Conservation (phyloP, 1,140 invertebrate species). For the Stegodyphus dumicola region DNA sequence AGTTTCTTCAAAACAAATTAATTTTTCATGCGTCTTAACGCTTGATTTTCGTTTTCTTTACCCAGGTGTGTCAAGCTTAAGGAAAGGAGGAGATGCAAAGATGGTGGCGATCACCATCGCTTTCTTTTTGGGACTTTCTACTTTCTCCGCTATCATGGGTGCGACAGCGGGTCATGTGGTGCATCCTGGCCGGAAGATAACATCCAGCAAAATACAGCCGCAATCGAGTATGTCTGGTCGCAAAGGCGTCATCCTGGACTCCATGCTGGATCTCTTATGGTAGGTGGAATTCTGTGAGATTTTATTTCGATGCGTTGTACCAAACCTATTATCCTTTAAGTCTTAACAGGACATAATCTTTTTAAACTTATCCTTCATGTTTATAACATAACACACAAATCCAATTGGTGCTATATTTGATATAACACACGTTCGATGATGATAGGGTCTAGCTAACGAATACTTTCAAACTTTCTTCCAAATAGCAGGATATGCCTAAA, state of each 20-base stretch:
- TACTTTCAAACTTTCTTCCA: too few relatives aligned
- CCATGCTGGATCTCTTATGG: slow-evolving; percentile 47
- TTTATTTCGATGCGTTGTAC: too few relatives aligned
- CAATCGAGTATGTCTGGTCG: slow-evolving; percentile 20
- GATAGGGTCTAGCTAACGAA: too few relatives aligned
- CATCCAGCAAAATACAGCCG: neutral
- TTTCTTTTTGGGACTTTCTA: slow-evolving; percentile 38
- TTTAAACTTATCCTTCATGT: too few relatives aligned
- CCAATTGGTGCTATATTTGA: too few relatives aligned
- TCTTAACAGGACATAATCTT: too few relatives aligned
- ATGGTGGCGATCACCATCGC: slow-evolving; percentile 56
- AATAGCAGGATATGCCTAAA: too few relatives aligned
- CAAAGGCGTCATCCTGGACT: slow-evolving; percentile 51
- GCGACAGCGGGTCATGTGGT: slow-evolving; percentile 38
- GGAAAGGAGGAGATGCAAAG: slow-evolving; percentile 43
- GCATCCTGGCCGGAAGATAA: slow-evolving; percentile 35
- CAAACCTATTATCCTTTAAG: too few relatives aligned
- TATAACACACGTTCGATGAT: too few relatives aligned
- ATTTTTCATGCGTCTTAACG: too few relatives aligned
- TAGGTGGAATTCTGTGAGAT: neutral
- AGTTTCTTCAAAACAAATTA: too few relatives aligned
- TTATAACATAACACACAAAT: too few relatives aligned
- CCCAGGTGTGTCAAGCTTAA: slow-evolving; percentile 42
- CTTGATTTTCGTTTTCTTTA: neutral
- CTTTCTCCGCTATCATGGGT: slow-evolving; percentile 36